Evolutionary conservation across 2,113 vertebrate genomes (phyloP).

Genomic region (Mola mola): DNA sequence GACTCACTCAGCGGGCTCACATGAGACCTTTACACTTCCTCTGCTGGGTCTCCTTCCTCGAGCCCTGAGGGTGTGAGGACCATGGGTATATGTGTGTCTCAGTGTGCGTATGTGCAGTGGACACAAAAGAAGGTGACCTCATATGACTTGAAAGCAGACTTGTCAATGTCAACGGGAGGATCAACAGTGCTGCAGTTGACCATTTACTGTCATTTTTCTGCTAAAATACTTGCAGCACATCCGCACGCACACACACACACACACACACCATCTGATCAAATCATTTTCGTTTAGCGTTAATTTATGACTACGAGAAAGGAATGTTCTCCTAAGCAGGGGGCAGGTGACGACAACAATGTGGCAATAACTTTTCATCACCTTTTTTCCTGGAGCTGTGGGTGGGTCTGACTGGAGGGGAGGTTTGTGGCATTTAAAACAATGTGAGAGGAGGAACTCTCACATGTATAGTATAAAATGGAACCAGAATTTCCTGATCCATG

Average conservation of each 20-base stretch:
- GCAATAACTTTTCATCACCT: slow-evolving; percentile 35
- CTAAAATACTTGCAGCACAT: neutral
- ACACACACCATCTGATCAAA: slow-evolving; percentile 4
- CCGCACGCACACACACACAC: neutral
- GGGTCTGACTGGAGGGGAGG: slow-evolving; percentile 23
- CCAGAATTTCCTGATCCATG: slow-evolving; percentile 78
- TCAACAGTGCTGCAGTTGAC: slow-evolving; percentile 38
- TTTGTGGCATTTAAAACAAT: slow-evolving; percentile 47
- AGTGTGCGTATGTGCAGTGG: slow-evolving; percentile 17
- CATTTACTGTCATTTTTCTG: slow-evolving; percentile 51
- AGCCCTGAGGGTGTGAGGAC: slow-evolving; percentile 52
- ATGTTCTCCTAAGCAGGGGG: slow-evolving; percentile 9
- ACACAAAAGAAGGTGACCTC: slow-evolving; percentile 71
- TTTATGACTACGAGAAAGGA: slow-evolving; percentile 16
- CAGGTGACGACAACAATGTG: slow-evolving; percentile 48
- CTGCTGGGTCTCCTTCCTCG: slow-evolving; percentile 60
- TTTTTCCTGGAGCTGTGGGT: slow-evolving; percentile 26
- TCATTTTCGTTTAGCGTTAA: slow-evolving; percentile 14
- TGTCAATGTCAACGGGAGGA: slow-evolving; percentile 52
- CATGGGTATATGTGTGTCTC: slow-evolving; percentile 22
- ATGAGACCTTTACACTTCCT: slow-evolving; percentile 77
- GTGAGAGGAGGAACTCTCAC: slow-evolving; percentile 36
- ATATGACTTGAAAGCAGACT: slow-evolving; percentile 69
- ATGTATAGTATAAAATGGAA: slow-evolving; percentile 46
- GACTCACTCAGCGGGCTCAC: slow-evolving; percentile 73